Evolutionary conservation across 2,797 vertebrate species (phyloP), one percentile per base, ranked within the genome.

Genomic region (Trachurus trachurus): DNA sequence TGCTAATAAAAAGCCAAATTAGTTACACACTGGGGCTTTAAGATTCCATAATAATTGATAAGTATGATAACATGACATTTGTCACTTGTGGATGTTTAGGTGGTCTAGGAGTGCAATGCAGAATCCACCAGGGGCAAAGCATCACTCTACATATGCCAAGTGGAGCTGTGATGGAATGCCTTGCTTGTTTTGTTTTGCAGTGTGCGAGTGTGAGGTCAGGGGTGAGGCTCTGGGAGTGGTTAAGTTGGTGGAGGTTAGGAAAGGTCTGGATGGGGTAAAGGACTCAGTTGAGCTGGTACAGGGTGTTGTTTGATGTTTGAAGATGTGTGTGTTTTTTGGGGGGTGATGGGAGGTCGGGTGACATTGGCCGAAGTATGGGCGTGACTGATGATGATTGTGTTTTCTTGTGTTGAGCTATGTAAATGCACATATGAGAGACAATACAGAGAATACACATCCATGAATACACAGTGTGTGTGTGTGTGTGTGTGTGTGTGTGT

Each of bases 301-400:
- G 75, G 83, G 83, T 80, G 86, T 79, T 77, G 88, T 89, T 90
- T 87, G 92, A 90, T 89, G 83, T 89, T 78, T 84, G 68, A 74
- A 74, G 76, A 85, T 63, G 60, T 91, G 83, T 83, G 74, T 80
- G 65, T 68, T 81, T 76, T 56, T 37, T 12, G 10, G 42, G 74
- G 59, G 65, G 31, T 19, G 9, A 29, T 57, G 57, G 59, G n/a
- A 15, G 57, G 67, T 10, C 53, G 47, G 40, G 21, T 62, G 72
- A 71, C 53, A 64, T 56, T 5, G 17, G 52, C 64, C 17, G 37
- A 56, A 54, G 62, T 72, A 70, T 16, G 63, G 45, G 40, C 61
- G 39, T 44, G 72, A 74, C 50, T 54, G 40, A 74, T 60, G 42
- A 19, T 21, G 29, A 39, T 26, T n/a, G 3, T 47, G 34, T 71